Evolutionary conservation across 2,888 invertebrate genomes (phyloP).

Genomic region (Chloroclysta siterata): DNA sequence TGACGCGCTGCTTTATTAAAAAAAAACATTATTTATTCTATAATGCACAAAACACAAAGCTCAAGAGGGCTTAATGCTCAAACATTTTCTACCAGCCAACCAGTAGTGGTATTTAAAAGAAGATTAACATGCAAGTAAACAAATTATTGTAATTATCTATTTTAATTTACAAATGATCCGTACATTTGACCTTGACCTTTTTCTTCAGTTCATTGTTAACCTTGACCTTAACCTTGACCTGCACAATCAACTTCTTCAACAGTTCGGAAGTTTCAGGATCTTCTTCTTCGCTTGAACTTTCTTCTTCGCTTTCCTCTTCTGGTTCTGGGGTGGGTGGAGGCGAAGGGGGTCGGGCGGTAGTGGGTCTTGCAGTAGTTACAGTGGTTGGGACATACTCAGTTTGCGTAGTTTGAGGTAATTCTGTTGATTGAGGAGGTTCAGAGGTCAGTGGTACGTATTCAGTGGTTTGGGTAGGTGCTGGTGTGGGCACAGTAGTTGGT

Average conservation of each 20-base stretch:
- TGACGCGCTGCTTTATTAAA: no score
- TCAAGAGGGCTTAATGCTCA: no score
- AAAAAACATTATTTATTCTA: no score
- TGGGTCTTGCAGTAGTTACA: slow-evolving; percentile 1
- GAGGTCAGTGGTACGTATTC: slow-evolving; percentile 23
- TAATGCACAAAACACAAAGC: no score
- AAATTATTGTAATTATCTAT: background rate
- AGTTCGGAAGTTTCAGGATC: slow-evolving; percentile 61
- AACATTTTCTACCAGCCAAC: no score
- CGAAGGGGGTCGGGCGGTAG: slow-evolving; percentile 10
- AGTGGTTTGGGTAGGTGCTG: slow-evolving; percentile 26
- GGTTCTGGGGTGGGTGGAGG: slow-evolving; percentile 8
- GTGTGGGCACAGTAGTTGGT: slow-evolving; percentile 18
- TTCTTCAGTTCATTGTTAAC: slow-evolving; percentile 60
- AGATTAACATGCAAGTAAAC: no score
- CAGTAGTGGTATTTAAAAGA: no score
- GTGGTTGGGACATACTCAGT: slow-evolving; percentile 7
- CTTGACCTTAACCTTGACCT: slow-evolving; percentile 72
- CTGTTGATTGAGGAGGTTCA: slow-evolving; percentile 25
- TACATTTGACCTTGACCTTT: slow-evolving; percentile 42
- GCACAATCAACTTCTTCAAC: slow-evolving; percentile 68
- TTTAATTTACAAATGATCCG: background rate
- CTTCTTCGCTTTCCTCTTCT: slow-evolving; percentile 46
- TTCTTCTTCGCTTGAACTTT: slow-evolving; percentile 47
- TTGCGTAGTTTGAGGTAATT: slow-evolving; percentile 11